These are phyloP conservation scores for Nomada fucata DNA, from an alignment of 2,888 invertebrate species.

Conservation along the genomic window DNA sequence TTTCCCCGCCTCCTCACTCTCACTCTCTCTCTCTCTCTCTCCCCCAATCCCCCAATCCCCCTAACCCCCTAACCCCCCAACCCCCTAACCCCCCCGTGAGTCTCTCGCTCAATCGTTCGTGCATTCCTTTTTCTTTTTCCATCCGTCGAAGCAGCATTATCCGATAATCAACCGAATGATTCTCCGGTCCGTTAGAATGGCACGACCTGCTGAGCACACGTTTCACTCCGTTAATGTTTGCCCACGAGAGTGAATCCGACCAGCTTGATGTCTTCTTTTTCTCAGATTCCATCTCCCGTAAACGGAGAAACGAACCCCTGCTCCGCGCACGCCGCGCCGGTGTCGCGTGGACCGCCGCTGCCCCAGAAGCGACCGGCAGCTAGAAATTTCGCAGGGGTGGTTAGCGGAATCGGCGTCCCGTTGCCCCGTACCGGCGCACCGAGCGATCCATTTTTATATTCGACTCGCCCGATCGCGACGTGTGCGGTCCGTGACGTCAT, in stretches of 20 bases:
- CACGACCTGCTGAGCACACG: conserved; percentile 68
- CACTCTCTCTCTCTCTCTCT: conserved; percentile 2
- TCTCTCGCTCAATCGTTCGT: background rate
- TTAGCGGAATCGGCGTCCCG: background rate
- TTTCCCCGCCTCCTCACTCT: conserved; percentile 2
- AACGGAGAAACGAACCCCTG: conserved; percentile 21
- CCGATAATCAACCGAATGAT: conserved; percentile 74
- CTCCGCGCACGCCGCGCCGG: background rate
- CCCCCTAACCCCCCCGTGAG: too few relatives aligned
- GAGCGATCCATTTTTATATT: conserved; percentile 84
- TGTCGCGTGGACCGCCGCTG: background rate
- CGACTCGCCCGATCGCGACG: conserved; percentile 82
- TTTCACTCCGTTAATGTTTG: conserved; percentile 69
- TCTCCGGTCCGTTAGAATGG: conserved; percentile 66
- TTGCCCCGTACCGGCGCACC: conserved; percentile 68
- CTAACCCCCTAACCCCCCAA: background rate
- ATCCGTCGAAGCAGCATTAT: conserved; percentile 66
- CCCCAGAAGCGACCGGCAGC: background rate
- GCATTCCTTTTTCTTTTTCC: conserved; percentile 16
- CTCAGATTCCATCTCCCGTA: conserved; percentile 32
- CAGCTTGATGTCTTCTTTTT: conserved; percentile 63
- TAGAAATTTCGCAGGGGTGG: background rate
- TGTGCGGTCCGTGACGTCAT: conserved; percentile 84
- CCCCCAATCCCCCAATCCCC: background rate
- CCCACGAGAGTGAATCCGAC: conserved; percentile 62